Evolutionary conservation across 2,888 invertebrate species (phyloP).

Genomic region (Nemotelus pantherinus): DNA sequence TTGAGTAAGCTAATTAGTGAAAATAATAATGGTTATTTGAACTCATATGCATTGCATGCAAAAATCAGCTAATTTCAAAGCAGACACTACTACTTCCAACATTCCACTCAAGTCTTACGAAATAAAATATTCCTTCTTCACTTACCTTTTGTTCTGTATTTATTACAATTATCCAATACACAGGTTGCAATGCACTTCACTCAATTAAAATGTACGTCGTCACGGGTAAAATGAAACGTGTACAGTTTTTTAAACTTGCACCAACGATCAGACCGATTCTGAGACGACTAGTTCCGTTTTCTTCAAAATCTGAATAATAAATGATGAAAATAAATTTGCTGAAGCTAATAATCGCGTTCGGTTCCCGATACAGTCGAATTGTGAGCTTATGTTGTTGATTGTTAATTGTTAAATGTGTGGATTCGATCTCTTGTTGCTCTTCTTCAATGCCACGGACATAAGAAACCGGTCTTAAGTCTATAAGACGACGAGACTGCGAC

Average conservation of each 20-base stretch:
- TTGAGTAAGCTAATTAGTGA: no score
- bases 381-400: not conserved
- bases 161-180: no score
- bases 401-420: not conserved
- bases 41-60: no score
- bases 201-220: no score
- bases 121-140: no score
- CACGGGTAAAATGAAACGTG: conserved; percentile 16
- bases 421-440: not conserved
- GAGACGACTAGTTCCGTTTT: conserved; percentile 25
- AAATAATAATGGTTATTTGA: no score
- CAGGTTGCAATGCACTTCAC: no score
- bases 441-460: not conserved
- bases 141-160: no score
- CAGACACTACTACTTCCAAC: no score
- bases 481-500: not conserved
- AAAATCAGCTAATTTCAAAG: no score
- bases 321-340: conserved; percentile 16
- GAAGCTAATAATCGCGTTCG: not conserved
- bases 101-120: no score
- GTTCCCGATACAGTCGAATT: not conserved
- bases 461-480: conserved; percentile 1
- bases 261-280: not conserved
- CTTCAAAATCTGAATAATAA: conserved; percentile 21
- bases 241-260: conserved; percentile 17